phyloP scores from a whole-genome alignment of 2,113 vertebrate genomes.

The Phalacrocorax pelagicus region DNA sequence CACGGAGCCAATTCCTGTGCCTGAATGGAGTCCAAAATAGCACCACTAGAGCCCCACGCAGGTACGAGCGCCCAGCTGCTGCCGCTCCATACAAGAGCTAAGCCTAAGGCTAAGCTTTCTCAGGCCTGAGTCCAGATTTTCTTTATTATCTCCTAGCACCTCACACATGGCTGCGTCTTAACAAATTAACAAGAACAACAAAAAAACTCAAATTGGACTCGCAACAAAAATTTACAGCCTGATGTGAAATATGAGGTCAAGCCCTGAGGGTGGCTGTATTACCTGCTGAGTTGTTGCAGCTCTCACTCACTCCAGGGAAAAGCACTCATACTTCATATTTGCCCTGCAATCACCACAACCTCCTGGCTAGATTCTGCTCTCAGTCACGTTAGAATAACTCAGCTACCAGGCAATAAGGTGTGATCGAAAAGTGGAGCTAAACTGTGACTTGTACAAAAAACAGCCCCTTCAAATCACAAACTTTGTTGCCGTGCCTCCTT shows the following conservation, averaged over 20 bases:
- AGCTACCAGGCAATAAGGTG: background rate
- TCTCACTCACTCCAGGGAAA: background rate
- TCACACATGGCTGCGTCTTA: background rate
- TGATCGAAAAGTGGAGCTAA: background rate
- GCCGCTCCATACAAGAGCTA: background rate
- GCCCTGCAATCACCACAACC: background rate
- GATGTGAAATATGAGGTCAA: background rate
- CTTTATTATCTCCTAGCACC: background rate
- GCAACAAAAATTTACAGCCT: background rate
- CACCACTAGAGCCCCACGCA: background rate
- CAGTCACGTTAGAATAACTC: background rate
- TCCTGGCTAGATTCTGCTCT: background rate
- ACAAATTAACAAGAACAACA: background rate
- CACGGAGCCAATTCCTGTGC: rapidly evolving
- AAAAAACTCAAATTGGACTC: background rate
- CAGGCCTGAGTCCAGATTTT: background rate
- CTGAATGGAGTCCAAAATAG: background rate
- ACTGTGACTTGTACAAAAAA: background rate
- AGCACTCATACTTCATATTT: background rate
- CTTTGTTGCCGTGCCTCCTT: background rate
- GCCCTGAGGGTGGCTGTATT: background rate
- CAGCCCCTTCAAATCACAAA: background rate
- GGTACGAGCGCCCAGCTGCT: background rate
- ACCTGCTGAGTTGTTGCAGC: background rate
- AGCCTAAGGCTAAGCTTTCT: background rate